Evolutionary conservation across 2,113 vertebrate species (phyloP), one percentile per base, ranked within the genome.

Genomic region (Chrysochloris asiatica): DNA sequence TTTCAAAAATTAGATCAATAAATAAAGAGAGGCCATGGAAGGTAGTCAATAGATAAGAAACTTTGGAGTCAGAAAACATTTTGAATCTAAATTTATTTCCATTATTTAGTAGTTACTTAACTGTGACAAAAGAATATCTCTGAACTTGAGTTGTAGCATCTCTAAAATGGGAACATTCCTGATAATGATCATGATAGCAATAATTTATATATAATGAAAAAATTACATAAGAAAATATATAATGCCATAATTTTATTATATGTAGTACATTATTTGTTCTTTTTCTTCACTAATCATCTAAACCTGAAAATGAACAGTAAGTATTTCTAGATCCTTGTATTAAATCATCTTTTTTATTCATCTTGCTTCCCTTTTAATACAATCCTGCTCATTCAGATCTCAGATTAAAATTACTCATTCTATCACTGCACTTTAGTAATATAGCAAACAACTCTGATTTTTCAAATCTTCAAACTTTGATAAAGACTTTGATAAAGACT

Each of bases 1-100:
- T 76, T 87, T 43, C 78, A 59, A 43, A 48, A 89, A 83, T 76
- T 56, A 77, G 73, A 89, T n/a, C 47, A 41, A 77, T 92, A 45
- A 89, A 24, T 89, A n/a, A 73, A 79, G 7, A 59, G n/a, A 69
- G 7, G 11, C 28, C 33, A 47, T 52, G 36, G 6, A 4, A 4
- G 26, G 61, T 3, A 43, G 33, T 19, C 24, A 21, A 54, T 86
- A 82, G 19, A 93, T 19, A 2, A 90, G 65, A 21, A 14, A 17
- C 2, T 30, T 48, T 41, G 21, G 3, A 89, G 38, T 69, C 10
- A 89, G 73, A 91, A 95, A 72, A 77, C 67, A 61, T 45, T 17
- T 54, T 28, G 8, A 92, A 86, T 95, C 17, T 79, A 61, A 79
- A 76, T 87, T n/a, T 41, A 87, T 78, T 71, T 61, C 22, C 59